Conservation (phyloP, 2,113 vertebrate species). For the Hydropotes inermis region DNA sequence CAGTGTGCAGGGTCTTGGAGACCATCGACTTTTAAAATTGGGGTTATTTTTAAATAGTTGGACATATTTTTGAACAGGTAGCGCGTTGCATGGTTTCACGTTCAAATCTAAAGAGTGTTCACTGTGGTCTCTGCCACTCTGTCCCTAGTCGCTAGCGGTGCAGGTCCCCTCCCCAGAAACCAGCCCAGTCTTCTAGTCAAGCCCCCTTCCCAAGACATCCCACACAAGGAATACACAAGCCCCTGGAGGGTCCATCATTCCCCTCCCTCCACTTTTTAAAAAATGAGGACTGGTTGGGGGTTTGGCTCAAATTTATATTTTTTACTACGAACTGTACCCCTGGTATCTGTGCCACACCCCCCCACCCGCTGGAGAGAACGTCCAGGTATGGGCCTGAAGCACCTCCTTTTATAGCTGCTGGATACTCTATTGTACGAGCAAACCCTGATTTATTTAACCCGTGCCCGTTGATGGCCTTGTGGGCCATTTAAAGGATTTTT, state of each 20-base stretch:
- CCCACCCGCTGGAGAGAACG: not conserved
- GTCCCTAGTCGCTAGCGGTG: not conserved
- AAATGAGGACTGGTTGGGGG: not conserved
- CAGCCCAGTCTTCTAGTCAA: not conserved
- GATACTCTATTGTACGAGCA: not conserved
- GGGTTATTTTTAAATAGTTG: not conserved
- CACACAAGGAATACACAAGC: rapidly evolving
- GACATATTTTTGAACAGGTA: not conserved
- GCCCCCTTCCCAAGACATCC: not conserved
- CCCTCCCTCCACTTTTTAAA: not conserved
- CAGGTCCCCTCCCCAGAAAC: not conserved
- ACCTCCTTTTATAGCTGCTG: not conserved
- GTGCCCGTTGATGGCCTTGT: not conserved
- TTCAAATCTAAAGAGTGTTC: not conserved
- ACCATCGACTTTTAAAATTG: not conserved
- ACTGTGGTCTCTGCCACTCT: not conserved
- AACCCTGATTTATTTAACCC: conserved; percentile 28
- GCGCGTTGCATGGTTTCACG: not conserved
- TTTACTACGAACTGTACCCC: not conserved
- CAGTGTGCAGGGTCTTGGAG: not conserved
- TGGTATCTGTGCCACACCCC: rapidly evolving
- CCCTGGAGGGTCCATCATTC: rapidly evolving
- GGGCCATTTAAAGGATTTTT: conserved; percentile 41
- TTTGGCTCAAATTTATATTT: not conserved
- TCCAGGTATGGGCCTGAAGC: rapidly evolving